Conservation (phyloP, 2,113 vertebrate genomes). For the western clawed frog (Xenopus tropicalis) region DNA sequence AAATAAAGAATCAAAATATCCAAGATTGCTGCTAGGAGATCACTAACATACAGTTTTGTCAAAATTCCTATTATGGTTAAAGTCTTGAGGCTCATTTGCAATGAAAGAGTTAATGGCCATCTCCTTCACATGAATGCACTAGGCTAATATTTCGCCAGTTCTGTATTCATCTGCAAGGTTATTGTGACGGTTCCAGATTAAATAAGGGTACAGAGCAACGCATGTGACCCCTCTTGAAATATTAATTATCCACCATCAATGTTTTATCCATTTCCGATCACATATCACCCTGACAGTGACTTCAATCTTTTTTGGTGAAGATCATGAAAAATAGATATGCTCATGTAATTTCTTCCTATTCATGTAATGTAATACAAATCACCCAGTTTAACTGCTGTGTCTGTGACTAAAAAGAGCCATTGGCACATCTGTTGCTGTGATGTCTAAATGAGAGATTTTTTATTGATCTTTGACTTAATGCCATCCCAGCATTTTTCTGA, state of each 20-base stretch:
- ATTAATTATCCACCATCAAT: conserved; percentile 51
- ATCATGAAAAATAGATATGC: conserved; percentile 43
- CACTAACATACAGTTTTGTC: too few species aligned
- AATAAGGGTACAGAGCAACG: conserved; percentile 30
- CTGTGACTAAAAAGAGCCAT: conserved; percentile 7
- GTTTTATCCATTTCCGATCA: conserved; percentile 53
- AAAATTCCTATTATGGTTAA: too few species aligned
- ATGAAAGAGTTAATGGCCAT: conserved; percentile 7
- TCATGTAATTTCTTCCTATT: conserved; percentile 19
- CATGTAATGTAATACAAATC: conserved; percentile 46
- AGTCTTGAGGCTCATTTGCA: background rate
- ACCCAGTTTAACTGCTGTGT: background rate
- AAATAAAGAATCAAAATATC: too few species aligned
- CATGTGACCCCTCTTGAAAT: conserved; percentile 51
- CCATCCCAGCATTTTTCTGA: background rate
- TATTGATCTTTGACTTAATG: conserved; percentile 20
- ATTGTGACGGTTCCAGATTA: conserved; percentile 45
- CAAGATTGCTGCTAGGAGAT: too few species aligned
- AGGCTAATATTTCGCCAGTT: conserved; percentile 19
- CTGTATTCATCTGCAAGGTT: conserved; percentile 42
- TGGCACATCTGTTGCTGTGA: conserved; percentile 20
- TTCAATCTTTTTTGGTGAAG: conserved; percentile 36
- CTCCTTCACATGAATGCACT: conserved; percentile 4
- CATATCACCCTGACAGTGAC: conserved; percentile 44
- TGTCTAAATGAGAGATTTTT: conserved; percentile 19